Base-by-base conservation (phyloP, 2,113 vertebrate species). In the Harpagus bidentatus region DNA sequence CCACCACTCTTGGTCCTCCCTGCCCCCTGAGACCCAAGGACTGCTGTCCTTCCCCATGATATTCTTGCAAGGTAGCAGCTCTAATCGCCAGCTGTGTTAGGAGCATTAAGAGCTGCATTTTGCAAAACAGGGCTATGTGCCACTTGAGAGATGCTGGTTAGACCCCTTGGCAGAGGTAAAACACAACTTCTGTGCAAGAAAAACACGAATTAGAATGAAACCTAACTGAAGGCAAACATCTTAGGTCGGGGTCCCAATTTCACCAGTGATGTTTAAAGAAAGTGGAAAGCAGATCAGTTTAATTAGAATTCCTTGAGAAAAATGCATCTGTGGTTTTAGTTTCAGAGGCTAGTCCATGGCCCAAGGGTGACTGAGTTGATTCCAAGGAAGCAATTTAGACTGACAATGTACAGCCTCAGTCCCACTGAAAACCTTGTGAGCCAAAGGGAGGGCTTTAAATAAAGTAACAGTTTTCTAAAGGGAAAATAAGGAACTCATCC, bases 21-120 rank as follows among this genome's bases (percentile, higher is more conserved):
- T 55, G 62, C 11, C 3, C 11, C 19, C 3, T 10, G 32, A 63
- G 18, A 40, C n/a, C 25, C 38, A 47, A 38, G 8, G 29, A 63
- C 21, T 2, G 2, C 52, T 72, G 70, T 25, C 43, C 22, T 40
- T 73, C 48, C 10, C 31, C 6, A 3, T 40, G 56, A 79, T 21
- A 55, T 11, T 28, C 16, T n/a, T 72, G 23, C 42, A 72, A 67
- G 38, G n/a, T 2, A 67, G 56, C 34, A 76, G 13, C 11, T 79
- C 71, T 48, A 56, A 62, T 21, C 28, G 53, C n/a, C 58, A 72
- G 28, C 28, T 45, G 0, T 0, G 0, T 61, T 15, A 29, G 0
- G 9, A 88, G 20, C 3, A 3, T 34, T 48, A 81, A 50, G 22
- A 22, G 22, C 40, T 61, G 29, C 15, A 36, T 53, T 94, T 58